Base-by-base conservation (phyloP, 2,888 invertebrate species). In the Melanophora roralis region DNA sequence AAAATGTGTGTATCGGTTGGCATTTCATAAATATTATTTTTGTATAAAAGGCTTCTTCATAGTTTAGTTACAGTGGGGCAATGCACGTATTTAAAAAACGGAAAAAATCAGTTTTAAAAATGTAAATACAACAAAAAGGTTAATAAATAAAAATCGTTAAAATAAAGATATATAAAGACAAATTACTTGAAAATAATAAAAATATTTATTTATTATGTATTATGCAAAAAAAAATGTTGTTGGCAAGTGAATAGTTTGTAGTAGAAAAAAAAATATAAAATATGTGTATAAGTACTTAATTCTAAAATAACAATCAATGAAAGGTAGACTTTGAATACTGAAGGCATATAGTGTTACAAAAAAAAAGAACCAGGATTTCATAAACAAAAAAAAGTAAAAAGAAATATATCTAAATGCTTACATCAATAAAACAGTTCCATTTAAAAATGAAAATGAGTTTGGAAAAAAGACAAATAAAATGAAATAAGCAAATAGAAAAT, bases 371-470 rank as follows among this genome's bases (percentile, higher is more conserved):
- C 3, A 68, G 45, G 45, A 72, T 69, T 74, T 69, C 67, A 64
- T 78, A 74, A 51, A 79, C 73, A 64, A 79, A 57, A 69, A 64
- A 60, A 68, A 34, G 45, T 27, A 5, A 32, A 11, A 59, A 59
- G 64, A 49, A n/a, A 36, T 51, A 45, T 57, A 57, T n/a, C n/a
- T n/a, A n/a, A n/a, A n/a, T n/a, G n/a, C n/a, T n/a, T n/a, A n/a
- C n/a, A n/a, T n/a, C n/a, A n/a, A n/a, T 43, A 64, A 64, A 64
- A 71, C 57, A 77, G 69, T 77, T 77, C 69, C 71, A 69, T 77
- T 40, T 19, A 49, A 43, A 53, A 27, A 43, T 27, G 40, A 64
- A 14, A 12, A 36, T 27, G 69, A 14, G 11, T 40, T 9, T 53
- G 51, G 57, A 51, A 21, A 55, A 45, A 60, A 57, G 14, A 38